Conservation (phyloP, 2,888 invertebrate species). For the Hypomecis atomaria region DNA sequence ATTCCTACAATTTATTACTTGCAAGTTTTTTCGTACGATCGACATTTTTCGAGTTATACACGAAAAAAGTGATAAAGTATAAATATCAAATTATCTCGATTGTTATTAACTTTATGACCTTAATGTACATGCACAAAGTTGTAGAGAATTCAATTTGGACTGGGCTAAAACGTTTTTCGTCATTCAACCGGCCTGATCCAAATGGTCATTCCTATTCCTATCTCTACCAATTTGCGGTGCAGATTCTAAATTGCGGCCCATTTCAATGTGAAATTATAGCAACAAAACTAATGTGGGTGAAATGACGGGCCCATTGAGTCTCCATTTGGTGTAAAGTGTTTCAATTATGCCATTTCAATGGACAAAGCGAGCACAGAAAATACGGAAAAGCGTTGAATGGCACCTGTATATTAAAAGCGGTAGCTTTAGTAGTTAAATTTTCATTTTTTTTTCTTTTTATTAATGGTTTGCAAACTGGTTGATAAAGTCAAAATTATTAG, state of each 20-base stretch:
- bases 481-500: too few relatives aligned
- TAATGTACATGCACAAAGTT: too few relatives aligned
- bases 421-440: neutral
- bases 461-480: too few relatives aligned
- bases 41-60: too few relatives aligned
- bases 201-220: neutral
- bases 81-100: too few relatives aligned
- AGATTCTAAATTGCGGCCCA: constrained; percentile 45
- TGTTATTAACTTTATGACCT: too few relatives aligned
- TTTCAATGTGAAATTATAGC: constrained; percentile 52
- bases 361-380: constrained; percentile 26
- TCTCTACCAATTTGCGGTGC: constrained; percentile 17
- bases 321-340: constrained; percentile 22
- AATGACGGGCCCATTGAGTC: constrained; percentile 41
- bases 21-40: too few relatives aligned
- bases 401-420: constrained; percentile 11
- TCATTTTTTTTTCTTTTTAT: too few relatives aligned
- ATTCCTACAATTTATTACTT: too few relatives aligned
- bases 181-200: neutral
- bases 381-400: constrained; percentile 15
- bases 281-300: constrained; percentile 46
- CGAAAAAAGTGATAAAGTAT: too few relatives aligned
- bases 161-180: too few relatives aligned
- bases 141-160: too few relatives aligned
- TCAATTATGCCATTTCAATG: constrained; percentile 26